These are phyloP conservation scores for Ethmia dodecea DNA, from an alignment of 2,888 invertebrate genomes.

Conservation along the genomic window DNA sequence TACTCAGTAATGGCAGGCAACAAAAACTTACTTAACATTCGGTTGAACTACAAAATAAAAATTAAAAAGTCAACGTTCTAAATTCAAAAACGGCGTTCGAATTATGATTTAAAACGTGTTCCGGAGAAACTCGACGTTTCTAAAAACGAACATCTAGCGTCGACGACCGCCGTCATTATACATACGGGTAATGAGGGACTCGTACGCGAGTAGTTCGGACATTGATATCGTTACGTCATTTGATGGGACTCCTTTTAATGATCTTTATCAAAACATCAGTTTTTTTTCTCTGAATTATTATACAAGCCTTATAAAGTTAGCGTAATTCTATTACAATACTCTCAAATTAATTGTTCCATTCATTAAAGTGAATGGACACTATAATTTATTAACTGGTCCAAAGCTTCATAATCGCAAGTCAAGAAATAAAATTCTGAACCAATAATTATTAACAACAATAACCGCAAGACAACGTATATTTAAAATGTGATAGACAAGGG, in stretches of 20 bases:
- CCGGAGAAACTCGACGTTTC: constrained; percentile 75
- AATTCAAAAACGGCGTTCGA: constrained; percentile 69
- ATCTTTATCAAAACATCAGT: too few relatives aligned
- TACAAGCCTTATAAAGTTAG: too few relatives aligned
- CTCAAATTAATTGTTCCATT: too few relatives aligned
- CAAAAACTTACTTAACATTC: constrained; percentile 12
- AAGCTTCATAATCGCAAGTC: too few relatives aligned
- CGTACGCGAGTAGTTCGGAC: constrained; percentile 45
- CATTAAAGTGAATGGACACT: too few relatives aligned
- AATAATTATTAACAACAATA: too few relatives aligned
- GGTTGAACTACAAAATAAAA: constrained; percentile 29
- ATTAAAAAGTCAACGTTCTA: constrained; percentile 67
- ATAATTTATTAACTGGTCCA: too few relatives aligned
- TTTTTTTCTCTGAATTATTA: too few relatives aligned
- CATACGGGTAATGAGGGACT: constrained; percentile 66
- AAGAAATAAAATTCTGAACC: too few relatives aligned
- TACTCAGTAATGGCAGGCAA: constrained; percentile 12
- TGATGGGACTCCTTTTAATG: too few relatives aligned
- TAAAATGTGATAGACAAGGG: constrained; percentile 11
- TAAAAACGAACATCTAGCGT: constrained; percentile 72
- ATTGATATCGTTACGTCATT: constrained; percentile 15
- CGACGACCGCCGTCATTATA: constrained; percentile 60
- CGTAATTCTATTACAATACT: too few relatives aligned
- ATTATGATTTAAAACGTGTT: constrained; percentile 78
- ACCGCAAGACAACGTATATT: constrained; percentile 14